Percentiles rank a stretch among this genome's conserved stretches.
These are phyloP conservation scores for Rhinolophus sinicus DNA, from an alignment of 2,113 vertebrate genomes.

Conservation along the genomic window DNA sequence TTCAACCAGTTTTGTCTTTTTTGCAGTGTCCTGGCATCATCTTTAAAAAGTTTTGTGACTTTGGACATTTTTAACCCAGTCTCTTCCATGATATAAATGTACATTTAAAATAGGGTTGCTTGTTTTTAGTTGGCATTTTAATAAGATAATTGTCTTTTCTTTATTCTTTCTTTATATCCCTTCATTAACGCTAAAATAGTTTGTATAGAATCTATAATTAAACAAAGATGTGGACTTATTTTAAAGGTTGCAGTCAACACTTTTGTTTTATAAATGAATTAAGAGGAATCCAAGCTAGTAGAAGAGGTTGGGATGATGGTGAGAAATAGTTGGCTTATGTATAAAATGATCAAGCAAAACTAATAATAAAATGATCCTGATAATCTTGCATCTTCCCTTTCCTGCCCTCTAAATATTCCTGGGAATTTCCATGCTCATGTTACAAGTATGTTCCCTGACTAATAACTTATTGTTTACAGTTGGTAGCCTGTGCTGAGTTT, in stretches of 20 bases:
- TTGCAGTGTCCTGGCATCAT: not conserved
- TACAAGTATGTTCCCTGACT: slow-evolving; percentile 4
- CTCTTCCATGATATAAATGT: slow-evolving; percentile 42
- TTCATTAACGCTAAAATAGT: slow-evolving; percentile 62
- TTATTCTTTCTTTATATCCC: slow-evolving; percentile 65
- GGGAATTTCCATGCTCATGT: slow-evolving; percentile 29
- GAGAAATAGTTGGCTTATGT: not conserved
- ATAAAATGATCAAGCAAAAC: not conserved
- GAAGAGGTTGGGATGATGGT: slow-evolving; percentile 22
- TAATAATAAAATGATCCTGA: slow-evolving; percentile 32
- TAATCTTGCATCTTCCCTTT: not conserved
- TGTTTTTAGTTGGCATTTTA: slow-evolving; percentile 70
- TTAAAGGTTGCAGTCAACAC: slow-evolving; percentile 67
- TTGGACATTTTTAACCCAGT: not conserved
- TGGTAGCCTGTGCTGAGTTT: slow-evolving; percentile 13
- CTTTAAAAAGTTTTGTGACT: slow-evolving; percentile 56
- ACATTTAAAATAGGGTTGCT: not conserved
- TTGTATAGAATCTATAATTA: slow-evolving; percentile 74
- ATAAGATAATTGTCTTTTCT: slow-evolving; percentile 65
- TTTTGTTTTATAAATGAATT: slow-evolving; percentile 69
- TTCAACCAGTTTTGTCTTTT: not conserved
- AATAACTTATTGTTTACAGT: slow-evolving; percentile 61
- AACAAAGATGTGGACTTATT: slow-evolving; percentile 73
- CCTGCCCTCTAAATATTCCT: not conserved
- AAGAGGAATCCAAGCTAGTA: slow-evolving; percentile 49